A percentile compares a stretch with the other conserved stretches of the same genome.
Evolutionary conservation across 2,113 vertebrate species (phyloP).

Genomic region (Psettodes erumei): DNA sequence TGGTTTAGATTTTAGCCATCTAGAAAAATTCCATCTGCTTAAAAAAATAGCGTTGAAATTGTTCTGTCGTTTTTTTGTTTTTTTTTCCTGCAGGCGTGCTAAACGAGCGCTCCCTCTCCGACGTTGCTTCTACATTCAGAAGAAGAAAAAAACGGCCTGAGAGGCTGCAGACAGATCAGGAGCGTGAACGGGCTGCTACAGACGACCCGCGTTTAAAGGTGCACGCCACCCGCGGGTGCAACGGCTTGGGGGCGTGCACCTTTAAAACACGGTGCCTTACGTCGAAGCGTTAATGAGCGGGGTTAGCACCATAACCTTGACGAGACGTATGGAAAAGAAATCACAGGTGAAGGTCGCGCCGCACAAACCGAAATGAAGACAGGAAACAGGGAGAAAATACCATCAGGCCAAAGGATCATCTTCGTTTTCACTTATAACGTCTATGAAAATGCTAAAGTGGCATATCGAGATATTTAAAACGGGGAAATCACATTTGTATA

Average conservation of each 20-base stretch:
- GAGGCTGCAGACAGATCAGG: not conserved
- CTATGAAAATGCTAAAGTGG: no score
- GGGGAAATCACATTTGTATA: no score
- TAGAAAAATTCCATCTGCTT: not conserved
- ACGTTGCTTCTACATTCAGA: slow-evolving; percentile 17
- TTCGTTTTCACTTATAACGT: no score
- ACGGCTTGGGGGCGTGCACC: no score
- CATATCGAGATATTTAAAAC: no score
- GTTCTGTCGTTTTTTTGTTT: not conserved
- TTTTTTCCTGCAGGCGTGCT: not conserved
- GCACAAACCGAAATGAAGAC: no score
- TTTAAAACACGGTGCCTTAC: not conserved
- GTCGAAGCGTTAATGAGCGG: not conserved
- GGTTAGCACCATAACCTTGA: not conserved
- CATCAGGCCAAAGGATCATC: no score
- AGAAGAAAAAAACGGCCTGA: not conserved
- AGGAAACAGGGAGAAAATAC: no score
- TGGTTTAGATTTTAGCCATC: not conserved
- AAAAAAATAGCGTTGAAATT: not conserved
- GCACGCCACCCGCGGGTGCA: no score
- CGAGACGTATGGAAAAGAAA: not conserved
- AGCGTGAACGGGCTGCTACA: slow-evolving; percentile 11
- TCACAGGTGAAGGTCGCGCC: not conserved
- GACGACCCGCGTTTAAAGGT: not conserved
- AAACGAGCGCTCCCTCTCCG: not conserved